phyloP scores from a whole-genome alignment of 2,888 invertebrate genomes.

The Torymus tubicola region DNA sequence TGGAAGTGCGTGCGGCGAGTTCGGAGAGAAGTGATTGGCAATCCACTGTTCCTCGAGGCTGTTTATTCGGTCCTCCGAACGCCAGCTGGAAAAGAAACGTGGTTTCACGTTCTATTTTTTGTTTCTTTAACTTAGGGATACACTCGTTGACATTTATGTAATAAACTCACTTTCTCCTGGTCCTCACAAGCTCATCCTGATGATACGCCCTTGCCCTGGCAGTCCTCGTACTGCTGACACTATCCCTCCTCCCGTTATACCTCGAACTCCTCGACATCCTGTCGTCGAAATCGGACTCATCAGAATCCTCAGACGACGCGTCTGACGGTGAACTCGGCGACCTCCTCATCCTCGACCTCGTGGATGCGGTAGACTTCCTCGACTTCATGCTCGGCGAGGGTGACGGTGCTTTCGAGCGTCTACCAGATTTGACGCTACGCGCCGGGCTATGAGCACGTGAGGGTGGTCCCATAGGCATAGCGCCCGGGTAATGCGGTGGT shows the following conservation, averaged over 20 bases:
- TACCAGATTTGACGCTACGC: constrained; percentile 70
- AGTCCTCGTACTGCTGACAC: constrained; percentile 18
- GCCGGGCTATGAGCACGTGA: constrained; percentile 78
- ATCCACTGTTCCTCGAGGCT: constrained; percentile 69
- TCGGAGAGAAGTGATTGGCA: constrained; percentile 59
- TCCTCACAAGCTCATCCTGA: constrained; percentile 46
- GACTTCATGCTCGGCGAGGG: constrained; percentile 84
- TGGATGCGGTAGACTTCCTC: constrained; percentile 82
- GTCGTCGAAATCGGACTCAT: constrained; percentile 81
- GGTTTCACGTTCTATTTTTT: too few species aligned
- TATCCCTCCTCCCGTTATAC: constrained; percentile 34
- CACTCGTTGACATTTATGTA: too few species aligned
- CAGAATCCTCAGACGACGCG: constrained; percentile 76
- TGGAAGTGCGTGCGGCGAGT: background rate
- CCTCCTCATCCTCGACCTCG: constrained; percentile 76
- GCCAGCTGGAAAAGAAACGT: constrained; percentile 60
- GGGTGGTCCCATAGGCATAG: constrained; percentile 57
- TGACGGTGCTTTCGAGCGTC: constrained; percentile 81
- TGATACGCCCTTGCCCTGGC: constrained; percentile 30
- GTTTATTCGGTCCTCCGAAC: constrained; percentile 70
- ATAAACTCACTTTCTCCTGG: constrained; percentile 40
- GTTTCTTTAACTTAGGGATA: too few species aligned
- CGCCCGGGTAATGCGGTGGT: constrained; percentile 78
- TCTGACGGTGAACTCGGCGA: constrained; percentile 70
- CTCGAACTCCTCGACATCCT: constrained; percentile 71